Percentiles rank a stretch among this genome's conserved stretches.
Conservation (phyloP, 2,888 invertebrate species). For the Lissocephala sabroskyi region DNA sequence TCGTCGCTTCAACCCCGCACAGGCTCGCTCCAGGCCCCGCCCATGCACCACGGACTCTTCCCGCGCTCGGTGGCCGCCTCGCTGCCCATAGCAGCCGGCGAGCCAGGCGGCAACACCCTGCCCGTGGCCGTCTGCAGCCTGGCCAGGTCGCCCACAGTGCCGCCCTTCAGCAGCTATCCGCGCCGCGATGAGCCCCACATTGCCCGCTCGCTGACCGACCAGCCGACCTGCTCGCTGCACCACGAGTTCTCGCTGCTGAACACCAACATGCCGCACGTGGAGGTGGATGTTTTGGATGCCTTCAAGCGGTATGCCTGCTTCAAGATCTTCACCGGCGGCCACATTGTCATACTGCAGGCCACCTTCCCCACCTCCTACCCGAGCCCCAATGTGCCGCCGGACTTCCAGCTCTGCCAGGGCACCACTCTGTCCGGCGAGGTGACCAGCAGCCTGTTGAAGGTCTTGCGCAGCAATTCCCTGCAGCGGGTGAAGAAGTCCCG, state of each 20-base stretch:
- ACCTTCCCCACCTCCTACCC: slow-evolving; percentile 85
- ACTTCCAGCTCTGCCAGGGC: slow-evolving; percentile 79
- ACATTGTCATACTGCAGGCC: slow-evolving; percentile 74
- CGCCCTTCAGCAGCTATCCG: slow-evolving; percentile 26
- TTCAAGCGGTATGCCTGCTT: slow-evolving; percentile 74
- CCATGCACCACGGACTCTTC: not conserved
- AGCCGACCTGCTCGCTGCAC: slow-evolving; percentile 74
- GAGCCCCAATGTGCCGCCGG: slow-evolving; percentile 77
- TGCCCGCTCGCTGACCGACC: slow-evolving; percentile 67
- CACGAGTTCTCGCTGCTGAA: slow-evolving; percentile 85
- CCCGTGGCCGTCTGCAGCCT: slow-evolving; percentile 16
- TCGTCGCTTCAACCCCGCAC: slow-evolving; percentile 54
- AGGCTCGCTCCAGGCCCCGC: not conserved
- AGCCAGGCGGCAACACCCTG: slow-evolving; percentile 25
- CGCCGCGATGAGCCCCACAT: slow-evolving; percentile 65
- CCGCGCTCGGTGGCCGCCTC: slow-evolving; percentile 37
- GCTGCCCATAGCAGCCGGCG: slow-evolving; percentile 39
- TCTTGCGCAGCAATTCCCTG: slow-evolving; percentile 84
- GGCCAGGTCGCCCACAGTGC: slow-evolving; percentile 72
- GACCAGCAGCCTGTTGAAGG: slow-evolving; percentile 84
- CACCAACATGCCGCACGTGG: slow-evolving; percentile 82
- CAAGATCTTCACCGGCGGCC: slow-evolving; percentile 68
- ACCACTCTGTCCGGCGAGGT: slow-evolving; percentile 81
- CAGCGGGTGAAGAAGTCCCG: slow-evolving; percentile 88
- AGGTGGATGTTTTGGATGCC: slow-evolving; percentile 74